These are phyloP conservation scores for Sciurus vulgaris DNA, from an alignment of 2,797 vertebrate genomes.

Conservation along the genomic window DNA sequence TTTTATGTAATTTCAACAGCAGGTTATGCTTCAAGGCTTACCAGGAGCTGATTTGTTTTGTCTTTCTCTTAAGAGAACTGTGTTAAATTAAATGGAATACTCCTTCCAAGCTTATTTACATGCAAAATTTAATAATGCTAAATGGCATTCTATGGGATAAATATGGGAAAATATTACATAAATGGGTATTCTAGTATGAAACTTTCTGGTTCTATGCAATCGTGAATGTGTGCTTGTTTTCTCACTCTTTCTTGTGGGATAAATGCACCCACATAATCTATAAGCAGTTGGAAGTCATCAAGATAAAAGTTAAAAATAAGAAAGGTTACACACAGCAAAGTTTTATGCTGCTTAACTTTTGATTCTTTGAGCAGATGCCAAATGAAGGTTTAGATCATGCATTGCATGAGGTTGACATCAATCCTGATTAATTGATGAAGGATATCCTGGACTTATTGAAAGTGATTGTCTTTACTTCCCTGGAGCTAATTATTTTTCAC, in stretches of 20 bases:
- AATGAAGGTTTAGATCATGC: not conserved
- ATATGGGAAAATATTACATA: not conserved
- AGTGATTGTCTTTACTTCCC: not conserved
- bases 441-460: not conserved
- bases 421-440: not conserved
- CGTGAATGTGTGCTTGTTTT: not conserved
- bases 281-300: conserved; percentile 22
- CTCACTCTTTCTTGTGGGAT: not conserved
- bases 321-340: not conserved
- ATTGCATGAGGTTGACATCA: not conserved
- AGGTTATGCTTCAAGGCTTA: not conserved
- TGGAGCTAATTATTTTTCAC: not conserved
- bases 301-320: conserved; percentile 11
- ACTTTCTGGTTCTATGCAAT: not conserved
- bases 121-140: conserved; percentile 52
- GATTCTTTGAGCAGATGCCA: not conserved
- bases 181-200: not conserved
- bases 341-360: not conserved
- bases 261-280: not conserved
- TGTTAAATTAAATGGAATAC: conserved; percentile 59
- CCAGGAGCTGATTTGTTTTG: conserved; percentile 43
- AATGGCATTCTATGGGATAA: conserved; percentile 25
- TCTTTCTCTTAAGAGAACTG: conserved; percentile 39
- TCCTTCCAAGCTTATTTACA: conserved; percentile 60
- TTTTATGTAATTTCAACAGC: conserved; percentile 21